phyloP scores from a whole-genome alignment of 2,113 vertebrate species.

The Elanus axillaris region DNA sequence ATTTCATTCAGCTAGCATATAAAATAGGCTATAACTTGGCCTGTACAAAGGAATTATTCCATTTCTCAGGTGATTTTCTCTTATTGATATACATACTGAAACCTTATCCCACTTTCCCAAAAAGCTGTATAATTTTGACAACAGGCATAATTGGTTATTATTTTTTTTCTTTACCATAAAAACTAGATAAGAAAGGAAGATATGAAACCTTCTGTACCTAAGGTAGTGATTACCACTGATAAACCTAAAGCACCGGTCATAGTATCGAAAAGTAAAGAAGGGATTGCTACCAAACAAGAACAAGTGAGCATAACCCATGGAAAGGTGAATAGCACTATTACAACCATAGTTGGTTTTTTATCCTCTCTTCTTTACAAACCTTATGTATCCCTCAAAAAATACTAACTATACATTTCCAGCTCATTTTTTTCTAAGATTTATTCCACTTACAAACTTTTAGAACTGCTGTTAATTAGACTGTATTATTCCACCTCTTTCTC shows the following conservation, averaged over 20 bases:
- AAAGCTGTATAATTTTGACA: neutral
- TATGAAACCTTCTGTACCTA: constrained; percentile 61
- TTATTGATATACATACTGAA: neutral
- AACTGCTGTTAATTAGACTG: neutral
- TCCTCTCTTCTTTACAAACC: neutral
- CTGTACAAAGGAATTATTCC: neutral
- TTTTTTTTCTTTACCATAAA: constrained; percentile 69
- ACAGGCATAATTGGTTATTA: constrained; percentile 10
- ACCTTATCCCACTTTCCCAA: neutral
- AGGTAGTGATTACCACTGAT: constrained; percentile 63
- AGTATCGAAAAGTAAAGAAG: constrained; percentile 57
- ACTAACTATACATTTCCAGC: constrained; percentile 26
- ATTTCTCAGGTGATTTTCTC: neutral
- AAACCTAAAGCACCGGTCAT: constrained; percentile 37
- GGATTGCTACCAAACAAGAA: constrained; percentile 64
- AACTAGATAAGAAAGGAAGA: constrained; percentile 78
- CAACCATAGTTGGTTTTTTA: neutral
- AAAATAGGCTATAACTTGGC: neutral
- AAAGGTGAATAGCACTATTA: constrained; percentile 69
- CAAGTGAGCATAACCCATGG: constrained; percentile 71
- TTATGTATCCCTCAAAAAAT: neutral
- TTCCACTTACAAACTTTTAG: neutral
- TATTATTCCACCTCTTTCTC: neutral
- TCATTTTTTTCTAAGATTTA: neutral
- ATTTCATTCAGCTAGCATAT: neutral